Percentiles rank a stretch among this genome's conserved stretches.
phyloP scores from a whole-genome alignment of 2,888 invertebrate genomes.

The Agriopis marginaria region DNA sequence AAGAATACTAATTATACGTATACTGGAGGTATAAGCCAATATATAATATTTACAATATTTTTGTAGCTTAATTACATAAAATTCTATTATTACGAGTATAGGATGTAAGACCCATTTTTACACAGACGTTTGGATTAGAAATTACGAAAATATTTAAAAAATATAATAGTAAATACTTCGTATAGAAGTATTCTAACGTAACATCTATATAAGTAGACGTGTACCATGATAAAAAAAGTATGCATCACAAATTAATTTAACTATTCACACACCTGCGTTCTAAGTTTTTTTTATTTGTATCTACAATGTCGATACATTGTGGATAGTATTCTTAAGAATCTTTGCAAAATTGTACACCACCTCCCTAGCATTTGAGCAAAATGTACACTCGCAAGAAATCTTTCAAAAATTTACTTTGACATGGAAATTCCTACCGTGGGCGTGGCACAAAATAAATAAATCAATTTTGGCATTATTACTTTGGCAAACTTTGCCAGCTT shows the following conservation, averaged over 20 bases:
- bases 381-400: neutral
- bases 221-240: neutral
- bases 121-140: slow-evolving; percentile 1
- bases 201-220: neutral
- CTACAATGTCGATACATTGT: too few species aligned
- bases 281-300: neutral
- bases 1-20: slow-evolving; percentile 29
- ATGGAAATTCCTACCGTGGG: neutral
- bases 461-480: neutral
- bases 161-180: too few species aligned
- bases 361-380: neutral
- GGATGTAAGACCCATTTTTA: neutral
- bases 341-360: slow-evolving; percentile 8
- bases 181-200: neutral
- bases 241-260: slow-evolving; percentile 15
- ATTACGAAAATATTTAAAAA: neutral
- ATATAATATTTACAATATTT: slow-evolving; percentile 24
- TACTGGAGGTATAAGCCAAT: slow-evolving; percentile 17
- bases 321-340: neutral
- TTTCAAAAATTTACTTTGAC: neutral
- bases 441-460: neutral
- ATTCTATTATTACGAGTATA: neutral
- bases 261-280: neutral
- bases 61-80: neutral
- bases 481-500: neutral